Evolutionary conservation across 2,797 vertebrate species (phyloP).

Genomic region (Hemitrygon akajei): DNA sequence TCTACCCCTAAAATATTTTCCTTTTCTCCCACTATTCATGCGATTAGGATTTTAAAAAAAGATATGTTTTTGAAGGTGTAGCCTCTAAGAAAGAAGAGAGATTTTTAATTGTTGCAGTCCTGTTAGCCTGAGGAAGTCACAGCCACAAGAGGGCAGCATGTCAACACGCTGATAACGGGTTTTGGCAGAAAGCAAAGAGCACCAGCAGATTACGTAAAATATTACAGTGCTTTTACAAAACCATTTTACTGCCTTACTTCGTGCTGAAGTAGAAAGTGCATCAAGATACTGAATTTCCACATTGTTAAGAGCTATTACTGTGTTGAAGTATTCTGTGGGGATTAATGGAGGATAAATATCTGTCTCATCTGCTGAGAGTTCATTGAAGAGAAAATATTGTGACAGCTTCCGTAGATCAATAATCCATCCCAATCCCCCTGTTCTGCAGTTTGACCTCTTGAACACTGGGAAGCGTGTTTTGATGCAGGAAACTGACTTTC

Average conservation of each 20-base stretch:
- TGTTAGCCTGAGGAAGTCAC: neutral
- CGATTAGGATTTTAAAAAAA: neutral
- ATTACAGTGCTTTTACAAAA: neutral
- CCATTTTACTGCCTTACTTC: neutral
- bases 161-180: neutral
- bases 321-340: neutral
- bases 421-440: constrained; percentile 11
- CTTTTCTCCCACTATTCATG: neutral
- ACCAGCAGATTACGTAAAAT: neutral
- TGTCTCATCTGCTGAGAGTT: constrained; percentile 1
- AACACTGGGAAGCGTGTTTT: constrained; percentile 25
- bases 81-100: neutral
- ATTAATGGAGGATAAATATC: constrained; percentile 33
- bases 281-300: constrained; percentile 9
- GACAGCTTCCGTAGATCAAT: constrained; percentile 34
- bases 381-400: constrained; percentile 36
- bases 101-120: neutral
- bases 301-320: constrained; percentile 7
- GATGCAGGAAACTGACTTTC: constrained; percentile 30
- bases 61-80: neutral
- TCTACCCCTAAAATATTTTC: neutral
- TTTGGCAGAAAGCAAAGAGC: neutral
- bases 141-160: neutral
- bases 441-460: constrained; percentile 32
- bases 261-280: neutral